Percentiles rank a stretch among this genome's conserved stretches.
Evolutionary conservation across 1,140 invertebrate species (phyloP).

Genomic region (Platyscapa corneri): DNA sequence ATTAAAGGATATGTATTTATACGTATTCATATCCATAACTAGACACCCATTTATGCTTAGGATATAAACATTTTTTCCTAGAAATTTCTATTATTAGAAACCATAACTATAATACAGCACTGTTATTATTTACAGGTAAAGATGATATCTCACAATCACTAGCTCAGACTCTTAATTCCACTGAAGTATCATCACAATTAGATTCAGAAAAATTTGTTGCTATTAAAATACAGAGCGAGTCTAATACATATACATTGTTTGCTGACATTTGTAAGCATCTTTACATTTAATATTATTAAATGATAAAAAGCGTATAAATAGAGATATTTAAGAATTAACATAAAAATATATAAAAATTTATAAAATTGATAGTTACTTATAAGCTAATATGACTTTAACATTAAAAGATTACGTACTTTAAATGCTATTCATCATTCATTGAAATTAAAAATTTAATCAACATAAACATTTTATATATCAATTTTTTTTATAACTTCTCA

Average conservation of each 20-base stretch:
- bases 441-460: background rate
- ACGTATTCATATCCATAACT: background rate
- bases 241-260: slow-evolving; percentile 85
- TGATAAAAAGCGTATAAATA: background rate
- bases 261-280: slow-evolving; percentile 84
- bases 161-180: slow-evolving; percentile 75
- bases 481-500: slow-evolving; percentile 60
- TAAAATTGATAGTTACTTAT: too few species aligned
- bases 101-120: too few species aligned
- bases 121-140: slow-evolving; percentile 75
- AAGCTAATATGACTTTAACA: background rate
- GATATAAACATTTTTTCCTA: too few species aligned
- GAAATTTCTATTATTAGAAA: too few species aligned
- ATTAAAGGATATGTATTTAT: too few species aligned
- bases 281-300: background rate
- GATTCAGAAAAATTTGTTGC: slow-evolving; percentile 80
- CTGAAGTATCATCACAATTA: slow-evolving; percentile 74
- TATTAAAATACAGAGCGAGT: slow-evolving; percentile 82
- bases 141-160: slow-evolving; percentile 80
- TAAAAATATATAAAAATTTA: background rate
- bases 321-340: background rate
- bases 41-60: background rate
- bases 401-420: background rate
- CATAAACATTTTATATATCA: slow-evolving; percentile 29
- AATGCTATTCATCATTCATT: background rate